These are phyloP conservation scores for Sinopyrophorus schimmeli DNA, from an alignment of 2,888 invertebrate genomes.

Conservation along the genomic window DNA sequence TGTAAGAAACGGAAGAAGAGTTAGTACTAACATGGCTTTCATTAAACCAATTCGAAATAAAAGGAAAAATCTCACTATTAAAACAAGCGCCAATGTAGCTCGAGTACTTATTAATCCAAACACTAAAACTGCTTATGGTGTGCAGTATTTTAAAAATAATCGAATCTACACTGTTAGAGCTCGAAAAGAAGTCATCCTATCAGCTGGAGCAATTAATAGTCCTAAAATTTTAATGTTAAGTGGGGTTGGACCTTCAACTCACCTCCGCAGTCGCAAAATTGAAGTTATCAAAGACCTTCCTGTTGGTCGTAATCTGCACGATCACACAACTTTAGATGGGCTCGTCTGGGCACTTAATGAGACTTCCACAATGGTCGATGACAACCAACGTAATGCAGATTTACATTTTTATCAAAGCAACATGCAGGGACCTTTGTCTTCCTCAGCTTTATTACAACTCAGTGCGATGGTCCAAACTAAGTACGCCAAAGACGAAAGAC, in stretches of 20 bases:
- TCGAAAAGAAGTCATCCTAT: constrained; percentile 65
- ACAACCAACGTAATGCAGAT: constrained; percentile 54
- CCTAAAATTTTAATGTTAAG: constrained; percentile 68
- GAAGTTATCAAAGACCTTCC: constrained; percentile 65
- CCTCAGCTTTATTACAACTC: constrained; percentile 60
- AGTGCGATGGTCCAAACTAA: constrained; percentile 67
- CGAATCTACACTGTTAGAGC: constrained; percentile 55
- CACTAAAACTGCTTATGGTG: constrained; percentile 57
- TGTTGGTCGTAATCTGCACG: constrained; percentile 75
- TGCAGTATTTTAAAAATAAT: constrained; percentile 58
- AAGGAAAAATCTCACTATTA: constrained; percentile 58
- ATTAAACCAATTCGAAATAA: constrained; percentile 66
- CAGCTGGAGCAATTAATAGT: constrained; percentile 64
- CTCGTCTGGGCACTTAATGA: constrained; percentile 61
- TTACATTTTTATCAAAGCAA: constrained; percentile 44
- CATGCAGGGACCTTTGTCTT: constrained; percentile 59
- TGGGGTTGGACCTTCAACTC: constrained; percentile 65
- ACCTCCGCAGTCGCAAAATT: constrained; percentile 58
- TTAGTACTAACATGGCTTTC: constrained; percentile 67
- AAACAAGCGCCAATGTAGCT: constrained; percentile 59
- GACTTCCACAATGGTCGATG: constrained; percentile 57
- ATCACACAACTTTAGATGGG: constrained; percentile 70
- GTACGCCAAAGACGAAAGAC: constrained; percentile 57
- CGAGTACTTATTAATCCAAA: constrained; percentile 62
- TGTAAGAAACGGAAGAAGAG: constrained; percentile 61